Base-by-base conservation (phyloP, 2,888 invertebrate species). In the Adineta ricciae region DNA sequence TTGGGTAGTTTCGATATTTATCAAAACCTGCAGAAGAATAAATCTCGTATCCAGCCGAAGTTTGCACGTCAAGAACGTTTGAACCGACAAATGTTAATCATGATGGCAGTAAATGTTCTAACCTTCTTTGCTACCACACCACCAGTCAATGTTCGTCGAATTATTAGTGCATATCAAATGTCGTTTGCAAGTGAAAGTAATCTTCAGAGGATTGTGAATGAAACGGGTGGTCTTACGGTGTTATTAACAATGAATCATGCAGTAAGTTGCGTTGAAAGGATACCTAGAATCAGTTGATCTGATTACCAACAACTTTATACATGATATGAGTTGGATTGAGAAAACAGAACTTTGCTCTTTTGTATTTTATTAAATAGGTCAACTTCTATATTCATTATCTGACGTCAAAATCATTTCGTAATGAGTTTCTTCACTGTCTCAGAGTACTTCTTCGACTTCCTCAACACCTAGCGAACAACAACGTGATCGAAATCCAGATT, bases 301-400 rank as follows among this genome's bases (percentile, higher is more conserved):
- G n/a, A n/a, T n/a, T n/a, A n/a, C n/a, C n/a, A n/a, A n/a, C n/a
- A n/a, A n/a, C n/a, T n/a, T n/a, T n/a, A n/a, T n/a, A n/a, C n/a
- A n/a, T n/a, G n/a, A n/a, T n/a, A n/a, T n/a, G n/a, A n/a, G n/a
- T n/a, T n/a, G n/a, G n/a, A n/a, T n/a, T n/a, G n/a, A n/a, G n/a
- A n/a, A n/a, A n/a, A n/a, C n/a, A n/a, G n/a, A n/a, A 54, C 8
- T n/a, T n/a, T n/a, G 16, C 19, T 24, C 19, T n/a, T 9, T 56
- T 1, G 24, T n/a, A 0, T 56, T n/a, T n/a, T n/a, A n/a, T n/a
- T n/a, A n/a, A 7, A 2, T 56, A 56, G 54, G 27, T 56, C 54
- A 56, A 56, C 54, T 56, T 56, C 54, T 56, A 56, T 56, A 56
- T 56, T 56, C n/a, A 56, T 56, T 56, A n/a, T 56, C 27, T 56